phyloP scores from a whole-genome alignment of 2,888 invertebrate species.

The Carabus problematicus region DNA sequence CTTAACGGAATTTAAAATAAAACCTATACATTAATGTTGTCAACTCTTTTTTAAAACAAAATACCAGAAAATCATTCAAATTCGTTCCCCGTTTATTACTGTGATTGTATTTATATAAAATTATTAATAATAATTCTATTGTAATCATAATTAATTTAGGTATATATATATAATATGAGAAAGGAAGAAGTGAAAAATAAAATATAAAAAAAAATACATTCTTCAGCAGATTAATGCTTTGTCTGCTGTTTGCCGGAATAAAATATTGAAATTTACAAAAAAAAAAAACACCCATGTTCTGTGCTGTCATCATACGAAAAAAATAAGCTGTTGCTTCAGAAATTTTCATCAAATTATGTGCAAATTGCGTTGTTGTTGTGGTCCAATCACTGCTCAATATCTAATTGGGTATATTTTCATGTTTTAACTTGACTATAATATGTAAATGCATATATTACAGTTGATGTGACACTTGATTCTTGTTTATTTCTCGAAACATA shows the following conservation, averaged over 20 bases:
- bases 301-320: slow-evolving; percentile 30
- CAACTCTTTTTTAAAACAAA: slow-evolving; percentile 20
- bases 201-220: slow-evolving; percentile 26
- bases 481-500: not conserved
- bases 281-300: slow-evolving; percentile 29
- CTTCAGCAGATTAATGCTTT: slow-evolving; percentile 21
- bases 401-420: slow-evolving; percentile 9
- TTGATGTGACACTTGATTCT: not conserved
- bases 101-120: slow-evolving; percentile 59
- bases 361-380: slow-evolving; percentile 27
- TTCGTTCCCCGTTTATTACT: slow-evolving; percentile 58
- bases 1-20: slow-evolving; percentile 2
- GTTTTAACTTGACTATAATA: no score
- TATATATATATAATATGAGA: slow-evolving; percentile 36
- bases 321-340: slow-evolving; percentile 35
- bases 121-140: slow-evolving; percentile 51
- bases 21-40: slow-evolving; percentile 30
- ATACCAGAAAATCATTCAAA: slow-evolving; percentile 44
- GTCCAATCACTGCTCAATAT: slow-evolving; percentile 17
- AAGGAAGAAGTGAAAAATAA: not conserved
- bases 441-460: not conserved
- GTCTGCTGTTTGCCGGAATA: no score
- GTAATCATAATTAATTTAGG: slow-evolving; percentile 52
- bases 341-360: slow-evolving; percentile 19
- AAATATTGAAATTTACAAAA: not conserved